These are phyloP conservation scores for Semnornis frantzii DNA, from an alignment of 2,113 vertebrate genomes.

Conservation along the genomic window DNA sequence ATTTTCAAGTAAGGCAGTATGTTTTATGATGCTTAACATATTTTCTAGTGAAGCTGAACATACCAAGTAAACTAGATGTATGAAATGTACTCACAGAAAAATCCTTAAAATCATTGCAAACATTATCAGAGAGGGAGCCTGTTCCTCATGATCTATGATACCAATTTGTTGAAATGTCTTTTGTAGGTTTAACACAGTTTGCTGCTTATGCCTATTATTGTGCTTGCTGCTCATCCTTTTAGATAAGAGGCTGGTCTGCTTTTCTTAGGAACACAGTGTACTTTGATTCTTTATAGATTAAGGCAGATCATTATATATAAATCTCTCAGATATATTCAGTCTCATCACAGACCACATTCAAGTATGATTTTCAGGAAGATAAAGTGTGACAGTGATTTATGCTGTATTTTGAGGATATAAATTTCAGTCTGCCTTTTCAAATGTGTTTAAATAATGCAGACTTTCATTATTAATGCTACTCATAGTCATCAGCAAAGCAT, in stretches of 20 bases:
- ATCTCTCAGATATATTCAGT: constrained; percentile 27
- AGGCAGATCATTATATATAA: constrained; percentile 48
- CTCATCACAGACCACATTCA: neutral
- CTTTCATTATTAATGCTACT: constrained; percentile 36
- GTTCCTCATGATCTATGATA: constrained; percentile 51
- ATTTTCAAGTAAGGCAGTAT: neutral
- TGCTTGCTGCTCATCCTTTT: constrained; percentile 5
- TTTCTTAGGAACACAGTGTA: constrained; percentile 29
- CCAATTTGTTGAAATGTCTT: constrained; percentile 43
- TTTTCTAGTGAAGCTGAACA: neutral
- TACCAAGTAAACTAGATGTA: neutral
- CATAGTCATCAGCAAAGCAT: neutral
- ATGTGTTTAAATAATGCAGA: constrained; percentile 2
- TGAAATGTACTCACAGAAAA: neutral
- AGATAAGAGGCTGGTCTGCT: constrained; percentile 50
- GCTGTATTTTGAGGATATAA: constrained; percentile 41
- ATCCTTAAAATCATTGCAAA: neutral
- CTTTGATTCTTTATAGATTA: constrained; percentile 57
- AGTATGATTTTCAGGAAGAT: constrained; percentile 40
- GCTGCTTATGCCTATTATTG: neutral
- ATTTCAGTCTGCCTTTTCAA: constrained; percentile 1
- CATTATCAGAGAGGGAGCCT: neutral
- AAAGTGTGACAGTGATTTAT: constrained; percentile 61
- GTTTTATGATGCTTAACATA: neutral
- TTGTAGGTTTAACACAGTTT: constrained; percentile 53